Evolutionary conservation across 2,888 invertebrate genomes (phyloP), one percentile per base, ranked within the genome.

Genomic region (Dasysyrphus albostriatus): DNA sequence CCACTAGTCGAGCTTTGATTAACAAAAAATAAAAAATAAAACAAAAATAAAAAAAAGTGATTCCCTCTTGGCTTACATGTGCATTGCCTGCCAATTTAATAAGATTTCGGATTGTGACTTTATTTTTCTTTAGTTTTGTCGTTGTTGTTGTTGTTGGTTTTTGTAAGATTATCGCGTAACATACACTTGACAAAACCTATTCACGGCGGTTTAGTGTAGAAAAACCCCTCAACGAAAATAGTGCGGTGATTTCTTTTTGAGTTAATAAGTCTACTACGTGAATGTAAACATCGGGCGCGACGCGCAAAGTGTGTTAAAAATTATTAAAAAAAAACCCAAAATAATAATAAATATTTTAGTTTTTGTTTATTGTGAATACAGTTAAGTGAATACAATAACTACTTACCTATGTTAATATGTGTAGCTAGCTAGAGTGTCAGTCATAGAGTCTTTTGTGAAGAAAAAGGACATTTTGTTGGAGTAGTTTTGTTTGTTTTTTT

Each of bases 151-250:
- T 44, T 44, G 14, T 54, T 16, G 44, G 14, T 72, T 58, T 9
- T 5, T 29, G 32, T 32, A 37, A 47, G 54, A 65, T 76, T 59
- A 80, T 19, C 51, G 74, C 70, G 75, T 83, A 82, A 67, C 83
- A 63, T 70, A 39, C 79, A 76, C 44, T 67, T 74, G 83, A 83
- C 78, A 61, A 49, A 73, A 54, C 42, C 56, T 77, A 69, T 39
- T 82, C 85, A 54, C 61, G 82, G 69, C 61, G 82, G 69, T 79
- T 83, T 83, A 87, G 87, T 87, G n/a, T 70, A 67, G 75, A 72
- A 83, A 82, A 79, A 79, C 14, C 79, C 83, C 63, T 79, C 87
- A 79, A 74, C 83, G 77, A 75, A 54, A 78, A 75, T 65, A 82
- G 78, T 78, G 87, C 74, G 83, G 85, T 32, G 75, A 83, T 75